Base-by-base conservation (phyloP, 2,888 invertebrate species). In the Caenorhabditis angaria region DNA sequence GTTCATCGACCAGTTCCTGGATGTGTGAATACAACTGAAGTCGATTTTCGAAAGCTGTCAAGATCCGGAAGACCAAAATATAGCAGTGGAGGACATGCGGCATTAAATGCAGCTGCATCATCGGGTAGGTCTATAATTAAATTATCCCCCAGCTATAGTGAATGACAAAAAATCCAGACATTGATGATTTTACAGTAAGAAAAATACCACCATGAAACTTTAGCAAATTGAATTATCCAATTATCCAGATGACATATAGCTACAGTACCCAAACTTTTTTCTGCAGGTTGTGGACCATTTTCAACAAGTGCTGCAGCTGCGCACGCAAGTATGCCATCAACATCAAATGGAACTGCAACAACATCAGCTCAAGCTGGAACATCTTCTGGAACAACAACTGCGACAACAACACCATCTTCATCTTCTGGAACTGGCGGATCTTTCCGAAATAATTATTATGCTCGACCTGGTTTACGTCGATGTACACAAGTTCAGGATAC, bases 1-100 rank as follows among this genome's bases (percentile, higher is more conserved):
- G 96, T 99, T 0, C 97, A 99, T 89, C 91, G 99, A 86, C 99
- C 99, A 12, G 95, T 97, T 92, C 97, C 99, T 10, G 97, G 97
- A 63, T 97, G 96, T 89, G 96, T 99, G 41, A 99, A 97, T 89
- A 97, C 97, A 0, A 97, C 97, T 0, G 97, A 99, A 89, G 92
- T 97, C 88, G 99, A 99, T 88, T 96, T 97, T 53, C 95, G 94
- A 89, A 99, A 99, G 90, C 92, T 95, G 56, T 96, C 91, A 83
- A 88, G 91, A 51, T 82, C 83, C 8, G 84, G 85, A n/a, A 76
- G 86, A 4, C 85, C 86, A n/a, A 87, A 87, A 61, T 83, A 87
- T 76, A 81, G 80, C 63, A 82, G 78, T 48, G 77, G 80, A 41
- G 80, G 78, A 14, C 82, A 82, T 58, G 81, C 80, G 14, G 80